Percentiles rank a stretch among this genome's conserved stretches.
These are phyloP conservation scores for Lophochroa leadbeateri DNA, from an alignment of 2,113 vertebrate species.

Conservation along the genomic window DNA sequence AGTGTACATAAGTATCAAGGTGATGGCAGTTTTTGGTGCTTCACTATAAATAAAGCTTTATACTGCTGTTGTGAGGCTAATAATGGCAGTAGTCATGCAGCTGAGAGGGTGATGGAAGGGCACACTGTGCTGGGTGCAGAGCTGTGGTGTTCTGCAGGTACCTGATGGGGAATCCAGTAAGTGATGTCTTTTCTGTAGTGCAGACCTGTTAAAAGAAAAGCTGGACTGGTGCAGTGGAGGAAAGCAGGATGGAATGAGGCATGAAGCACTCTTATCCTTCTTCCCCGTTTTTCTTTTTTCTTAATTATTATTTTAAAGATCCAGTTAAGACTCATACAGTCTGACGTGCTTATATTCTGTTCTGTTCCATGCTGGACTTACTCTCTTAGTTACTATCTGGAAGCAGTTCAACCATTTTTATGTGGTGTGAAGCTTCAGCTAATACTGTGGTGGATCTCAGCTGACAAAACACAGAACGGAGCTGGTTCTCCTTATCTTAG, in stretches of 20 bases:
- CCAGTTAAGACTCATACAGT: background rate
- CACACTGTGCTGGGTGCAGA: fast-evolving
- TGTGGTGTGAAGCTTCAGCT: background rate
- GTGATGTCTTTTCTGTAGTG: background rate
- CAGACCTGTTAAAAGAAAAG: background rate
- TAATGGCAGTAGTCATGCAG: background rate
- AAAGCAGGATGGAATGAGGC: background rate
- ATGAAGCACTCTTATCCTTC: background rate
- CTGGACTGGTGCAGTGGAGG: fast-evolving
- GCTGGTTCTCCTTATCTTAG: background rate
- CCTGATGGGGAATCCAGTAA: fast-evolving
- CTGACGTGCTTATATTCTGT: background rate
- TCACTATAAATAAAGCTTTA: background rate
- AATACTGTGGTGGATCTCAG: background rate
- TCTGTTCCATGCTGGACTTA: background rate
- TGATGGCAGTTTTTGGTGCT: background rate
- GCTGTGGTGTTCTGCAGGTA: background rate
- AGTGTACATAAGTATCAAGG: background rate
- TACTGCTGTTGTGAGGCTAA: background rate
- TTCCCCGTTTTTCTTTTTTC: fast-evolving
- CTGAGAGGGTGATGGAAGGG: background rate
- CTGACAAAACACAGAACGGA: background rate
- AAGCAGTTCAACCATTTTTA: background rate
- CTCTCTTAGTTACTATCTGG: background rate
- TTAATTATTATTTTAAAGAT: background rate